Percentiles rank a stretch among this genome's conserved stretches.
Evolutionary conservation across 2,888 invertebrate species (phyloP).

Genomic region (Drosophila rellima): DNA sequence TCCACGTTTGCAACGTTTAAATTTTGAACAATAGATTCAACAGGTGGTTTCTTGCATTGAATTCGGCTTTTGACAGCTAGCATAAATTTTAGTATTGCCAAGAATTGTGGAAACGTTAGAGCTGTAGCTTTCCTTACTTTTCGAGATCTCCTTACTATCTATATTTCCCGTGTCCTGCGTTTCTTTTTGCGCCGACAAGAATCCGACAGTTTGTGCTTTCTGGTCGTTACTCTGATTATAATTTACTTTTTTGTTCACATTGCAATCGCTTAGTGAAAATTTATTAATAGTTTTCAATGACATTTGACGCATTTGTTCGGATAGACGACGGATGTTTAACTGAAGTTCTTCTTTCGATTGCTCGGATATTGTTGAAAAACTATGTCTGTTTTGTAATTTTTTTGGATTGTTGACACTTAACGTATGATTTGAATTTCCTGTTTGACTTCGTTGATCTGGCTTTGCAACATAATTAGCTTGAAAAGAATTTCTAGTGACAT

Average conservation of each 20-base stretch:
- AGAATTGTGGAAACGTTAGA: constrained; percentile 46
- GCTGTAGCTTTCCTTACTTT: constrained; percentile 59
- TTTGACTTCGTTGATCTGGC: constrained; percentile 19
- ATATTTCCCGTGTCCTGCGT: neutral
- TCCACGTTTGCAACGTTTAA: constrained; percentile 41
- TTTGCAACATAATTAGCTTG: constrained; percentile 23
- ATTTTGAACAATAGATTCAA: constrained; percentile 62
- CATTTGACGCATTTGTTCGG: constrained; percentile 81
- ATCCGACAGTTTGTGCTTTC: constrained; percentile 8
- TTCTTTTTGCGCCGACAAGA: constrained; percentile 2
- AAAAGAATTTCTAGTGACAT: constrained; percentile 25
- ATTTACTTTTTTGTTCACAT: constrained; percentile 40
- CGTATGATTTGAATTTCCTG: constrained; percentile 52
- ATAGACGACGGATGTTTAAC: constrained; percentile 84
- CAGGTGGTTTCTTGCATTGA: constrained; percentile 85
- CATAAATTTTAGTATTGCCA: constrained; percentile 63
- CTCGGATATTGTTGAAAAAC: constrained; percentile 81
- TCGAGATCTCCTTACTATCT: constrained; percentile 17
- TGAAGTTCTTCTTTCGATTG: constrained; percentile 82
- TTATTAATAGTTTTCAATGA: constrained; percentile 41
- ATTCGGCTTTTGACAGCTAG: constrained; percentile 68
- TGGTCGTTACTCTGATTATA: constrained; percentile 25
- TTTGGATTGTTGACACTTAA: constrained; percentile 79
- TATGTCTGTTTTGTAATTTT: constrained; percentile 83
- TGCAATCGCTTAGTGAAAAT: constrained; percentile 60